Evolutionary conservation across 2,113 vertebrate genomes (phyloP).

Genomic region (Nibea albiflora): DNA sequence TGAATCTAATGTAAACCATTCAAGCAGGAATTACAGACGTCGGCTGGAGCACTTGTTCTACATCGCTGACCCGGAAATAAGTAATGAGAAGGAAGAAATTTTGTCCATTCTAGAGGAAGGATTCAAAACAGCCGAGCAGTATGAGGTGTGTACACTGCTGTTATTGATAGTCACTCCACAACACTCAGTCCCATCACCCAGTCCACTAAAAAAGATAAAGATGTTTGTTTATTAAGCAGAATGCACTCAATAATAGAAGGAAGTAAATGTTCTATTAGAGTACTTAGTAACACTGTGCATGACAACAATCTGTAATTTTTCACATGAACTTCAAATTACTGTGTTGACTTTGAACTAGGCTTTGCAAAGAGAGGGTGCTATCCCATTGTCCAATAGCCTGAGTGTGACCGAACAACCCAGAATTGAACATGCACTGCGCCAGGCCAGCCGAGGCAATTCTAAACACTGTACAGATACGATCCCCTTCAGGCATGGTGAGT

Average conservation of each 20-base stretch:
- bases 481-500: conserved; percentile 82
- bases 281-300: neutral
- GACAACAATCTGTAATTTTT: neutral
- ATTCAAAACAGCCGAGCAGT: conserved; percentile 80
- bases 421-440: conserved; percentile 77
- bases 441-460: conserved; percentile 53
- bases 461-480: conserved; percentile 64
- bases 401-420: conserved; percentile 83
- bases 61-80: conserved; percentile 79
- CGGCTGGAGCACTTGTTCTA: conserved; percentile 88
- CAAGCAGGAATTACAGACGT: conserved; percentile 81
- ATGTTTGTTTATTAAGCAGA: conserved; percentile 8
- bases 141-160: conserved; percentile 70
- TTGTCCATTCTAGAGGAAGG: conserved; percentile 85
- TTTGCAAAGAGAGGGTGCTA: conserved; percentile 72
- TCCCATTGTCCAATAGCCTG: conserved; percentile 86
- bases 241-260: neutral
- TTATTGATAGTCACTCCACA: neutral
- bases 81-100: conserved; percentile 82
- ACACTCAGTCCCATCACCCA: neutral
- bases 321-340: neutral
- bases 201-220: neutral
- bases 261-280: neutral
- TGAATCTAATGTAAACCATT: conserved; percentile 38
- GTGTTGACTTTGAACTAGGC: conserved; percentile 65